Evolutionary conservation across 1,140 invertebrate species (phyloP).

Genomic region (Propsilocerus akamusi): DNA sequence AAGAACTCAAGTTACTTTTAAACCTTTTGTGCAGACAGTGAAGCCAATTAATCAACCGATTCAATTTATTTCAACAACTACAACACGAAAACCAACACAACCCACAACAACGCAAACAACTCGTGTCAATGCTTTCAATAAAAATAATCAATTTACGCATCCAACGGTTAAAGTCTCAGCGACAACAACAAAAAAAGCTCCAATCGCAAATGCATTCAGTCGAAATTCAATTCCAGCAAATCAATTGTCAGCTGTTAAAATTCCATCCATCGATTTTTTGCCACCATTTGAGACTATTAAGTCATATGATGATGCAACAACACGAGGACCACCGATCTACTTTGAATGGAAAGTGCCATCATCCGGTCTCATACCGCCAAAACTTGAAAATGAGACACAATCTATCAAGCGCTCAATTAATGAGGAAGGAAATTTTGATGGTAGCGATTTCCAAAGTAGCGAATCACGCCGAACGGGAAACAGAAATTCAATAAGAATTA

Average conservation of each 20-base stretch:
- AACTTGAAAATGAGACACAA: slow-evolving; percentile 7
- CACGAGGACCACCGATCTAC: slow-evolving; percentile 36
- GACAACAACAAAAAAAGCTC: neutral
- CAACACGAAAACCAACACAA: neutral
- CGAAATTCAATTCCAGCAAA: too few species aligned
- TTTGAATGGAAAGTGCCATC: slow-evolving; percentile 39
- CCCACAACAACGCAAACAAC: neutral
- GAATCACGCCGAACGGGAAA: slow-evolving; percentile 16
- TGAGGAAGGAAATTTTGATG: neutral
- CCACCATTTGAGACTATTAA: slow-evolving; percentile 19
- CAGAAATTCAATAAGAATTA: slow-evolving; percentile 13
- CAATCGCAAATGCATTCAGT: neutral
- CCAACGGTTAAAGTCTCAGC: neutral
- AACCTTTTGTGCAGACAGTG: neutral
- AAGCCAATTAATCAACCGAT: neutral
- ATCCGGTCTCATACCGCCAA: slow-evolving; percentile 31
- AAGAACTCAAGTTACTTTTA: neutral
- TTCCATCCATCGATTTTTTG: slow-evolving; percentile 11
- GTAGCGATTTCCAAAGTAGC: slow-evolving; percentile 19
- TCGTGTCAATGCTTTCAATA: too few species aligned
- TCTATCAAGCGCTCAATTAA: neutral
- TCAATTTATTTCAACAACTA: neutral
- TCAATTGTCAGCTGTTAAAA: too few species aligned
- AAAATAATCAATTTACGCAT: neutral
- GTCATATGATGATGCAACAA: slow-evolving; percentile 25